These are phyloP conservation scores for Stegana nigrithorax DNA, from an alignment of 2,888 invertebrate species.

Conservation along the genomic window DNA sequence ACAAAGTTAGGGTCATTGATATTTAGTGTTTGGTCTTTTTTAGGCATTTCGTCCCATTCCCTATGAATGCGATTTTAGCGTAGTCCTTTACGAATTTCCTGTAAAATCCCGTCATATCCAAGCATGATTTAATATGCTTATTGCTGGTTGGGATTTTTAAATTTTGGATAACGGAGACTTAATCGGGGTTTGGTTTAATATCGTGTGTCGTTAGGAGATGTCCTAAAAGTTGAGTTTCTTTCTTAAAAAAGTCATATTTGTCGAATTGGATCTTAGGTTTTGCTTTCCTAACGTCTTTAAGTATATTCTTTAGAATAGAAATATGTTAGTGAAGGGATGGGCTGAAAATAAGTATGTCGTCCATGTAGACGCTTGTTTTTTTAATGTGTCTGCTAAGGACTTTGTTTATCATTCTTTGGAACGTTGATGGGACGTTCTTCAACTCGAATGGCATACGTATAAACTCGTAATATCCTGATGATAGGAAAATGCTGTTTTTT, in stretches of 20 bases:
- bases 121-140: not conserved
- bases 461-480: conserved; percentile 23
- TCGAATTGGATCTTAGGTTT: not conserved
- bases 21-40: conserved; percentile 26
- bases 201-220: not conserved
- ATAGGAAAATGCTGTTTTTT: conserved; percentile 17
- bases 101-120: conserved; percentile 14
- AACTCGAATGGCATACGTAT: conserved; percentile 13
- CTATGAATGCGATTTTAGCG: not conserved
- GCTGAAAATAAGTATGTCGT: not conserved
- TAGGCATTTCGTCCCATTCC: conserved; percentile 17
- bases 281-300: not conserved
- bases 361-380: not conserved
- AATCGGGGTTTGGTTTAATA: not conserved
- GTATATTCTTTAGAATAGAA: not conserved
- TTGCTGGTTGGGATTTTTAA: not conserved
- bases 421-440: not conserved
- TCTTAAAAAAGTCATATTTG: conserved; percentile 14
- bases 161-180: not conserved
- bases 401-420: not conserved
- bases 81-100: conserved; percentile 12
- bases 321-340: not conserved
- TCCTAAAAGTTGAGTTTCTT: not conserved
- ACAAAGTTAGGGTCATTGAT: conserved; percentile 20
- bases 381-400: not conserved